Conservation (phyloP, 2,113 vertebrate genomes). For the Pseudois nayaur region DNA sequence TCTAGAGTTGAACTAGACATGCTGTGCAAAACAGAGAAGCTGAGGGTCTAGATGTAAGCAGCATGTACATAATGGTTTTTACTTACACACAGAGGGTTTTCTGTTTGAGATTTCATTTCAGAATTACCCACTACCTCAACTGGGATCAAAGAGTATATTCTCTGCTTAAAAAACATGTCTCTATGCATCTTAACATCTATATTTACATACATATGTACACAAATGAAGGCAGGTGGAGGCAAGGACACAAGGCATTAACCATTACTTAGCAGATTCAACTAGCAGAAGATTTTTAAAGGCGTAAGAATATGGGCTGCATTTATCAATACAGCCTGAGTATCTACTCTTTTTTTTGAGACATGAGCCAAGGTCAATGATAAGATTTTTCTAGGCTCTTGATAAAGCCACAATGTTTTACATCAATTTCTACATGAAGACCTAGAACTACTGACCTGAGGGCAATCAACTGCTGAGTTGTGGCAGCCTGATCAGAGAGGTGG, state of each 20-base stretch:
- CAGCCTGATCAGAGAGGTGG: accelerated
- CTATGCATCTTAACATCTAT: neutral
- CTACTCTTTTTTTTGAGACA: neutral
- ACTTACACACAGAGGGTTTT: neutral
- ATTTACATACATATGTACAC: neutral
- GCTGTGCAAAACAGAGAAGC: neutral
- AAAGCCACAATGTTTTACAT: neutral
- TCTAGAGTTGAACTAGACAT: neutral
- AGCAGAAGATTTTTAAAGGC: neutral
- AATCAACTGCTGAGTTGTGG: neutral
- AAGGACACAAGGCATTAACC: neutral
- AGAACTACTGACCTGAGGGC: neutral
- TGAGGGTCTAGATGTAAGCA: neutral
- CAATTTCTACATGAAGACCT: neutral
- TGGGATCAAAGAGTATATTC: neutral
- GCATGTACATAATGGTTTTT: neutral
- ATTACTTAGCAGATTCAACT: neutral
- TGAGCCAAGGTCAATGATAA: neutral
- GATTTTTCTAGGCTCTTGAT: neutral
- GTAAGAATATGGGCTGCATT: neutral
- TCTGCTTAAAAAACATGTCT: neutral
- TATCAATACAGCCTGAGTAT: neutral
- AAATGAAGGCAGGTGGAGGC: neutral
- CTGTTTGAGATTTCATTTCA: neutral
- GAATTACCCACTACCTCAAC: neutral